Percentiles rank a stretch among this genome's conserved stretches.
Conservation (phyloP, 1,140 invertebrate species). For the Uloborus diversus region DNA sequence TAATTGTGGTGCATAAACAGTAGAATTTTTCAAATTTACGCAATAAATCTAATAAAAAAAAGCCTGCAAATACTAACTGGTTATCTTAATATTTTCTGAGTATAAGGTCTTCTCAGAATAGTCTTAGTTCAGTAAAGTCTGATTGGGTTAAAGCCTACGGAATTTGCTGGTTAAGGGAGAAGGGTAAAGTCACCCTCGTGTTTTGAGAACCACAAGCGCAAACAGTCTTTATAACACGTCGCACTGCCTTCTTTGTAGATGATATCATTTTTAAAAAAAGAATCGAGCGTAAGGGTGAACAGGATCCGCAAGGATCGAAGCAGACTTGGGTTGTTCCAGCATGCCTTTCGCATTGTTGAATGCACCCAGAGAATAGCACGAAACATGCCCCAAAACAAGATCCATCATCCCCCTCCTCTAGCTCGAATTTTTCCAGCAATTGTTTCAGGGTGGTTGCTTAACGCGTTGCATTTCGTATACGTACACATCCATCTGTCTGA, state of each 20-base stretch:
- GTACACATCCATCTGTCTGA: slow-evolving; percentile 1
- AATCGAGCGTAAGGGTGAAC: not conserved
- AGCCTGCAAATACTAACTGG: no score
- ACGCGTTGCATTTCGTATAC: not conserved
- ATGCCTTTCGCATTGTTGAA: not conserved
- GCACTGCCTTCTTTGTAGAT: not conserved
- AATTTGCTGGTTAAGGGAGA: not conserved
- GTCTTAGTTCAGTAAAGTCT: no score
- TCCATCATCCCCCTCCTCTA: not conserved
- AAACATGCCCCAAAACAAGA: not conserved
- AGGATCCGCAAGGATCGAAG: not conserved
- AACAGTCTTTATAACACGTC: not conserved
- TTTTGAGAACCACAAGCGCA: not conserved
- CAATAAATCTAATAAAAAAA: no score
- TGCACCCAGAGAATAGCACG: slow-evolving; percentile 7
- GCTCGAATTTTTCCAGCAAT: not conserved
- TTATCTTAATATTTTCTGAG: no score
- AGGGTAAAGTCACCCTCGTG: not conserved
- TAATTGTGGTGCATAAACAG: no score
- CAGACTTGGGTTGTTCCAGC: not conserved
- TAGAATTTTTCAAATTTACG: no score
- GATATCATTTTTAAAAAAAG: not conserved
- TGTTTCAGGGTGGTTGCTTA: not conserved
- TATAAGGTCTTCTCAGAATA: no score
- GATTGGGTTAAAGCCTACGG: not conserved